These are phyloP conservation scores for Oxycera nigricornis DNA, from an alignment of 2,888 invertebrate genomes.

Conservation along the genomic window DNA sequence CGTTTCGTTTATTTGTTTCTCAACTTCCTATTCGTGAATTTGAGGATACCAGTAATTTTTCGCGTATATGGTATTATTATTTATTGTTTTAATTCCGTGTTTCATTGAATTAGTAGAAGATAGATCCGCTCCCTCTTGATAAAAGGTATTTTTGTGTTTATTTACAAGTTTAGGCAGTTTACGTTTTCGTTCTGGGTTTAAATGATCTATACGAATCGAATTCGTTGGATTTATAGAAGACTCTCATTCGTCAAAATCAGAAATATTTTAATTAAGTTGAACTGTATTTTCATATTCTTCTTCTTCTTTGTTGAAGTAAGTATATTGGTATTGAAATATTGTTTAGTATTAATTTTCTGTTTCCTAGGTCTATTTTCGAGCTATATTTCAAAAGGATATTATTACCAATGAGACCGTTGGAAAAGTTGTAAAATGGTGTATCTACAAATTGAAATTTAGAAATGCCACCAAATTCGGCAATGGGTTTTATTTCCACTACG, in stretches of 20 bases:
- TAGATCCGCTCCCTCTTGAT: slow-evolving; percentile 2
- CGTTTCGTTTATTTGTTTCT: slow-evolving; percentile 22
- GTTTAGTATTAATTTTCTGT: background rate
- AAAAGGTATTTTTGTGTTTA: slow-evolving; percentile 12
- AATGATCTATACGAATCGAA: background rate
- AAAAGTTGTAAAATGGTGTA: background rate
- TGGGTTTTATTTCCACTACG: background rate
- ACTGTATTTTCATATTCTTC: background rate
- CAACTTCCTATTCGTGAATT: slow-evolving; percentile 2
- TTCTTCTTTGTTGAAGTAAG: background rate
- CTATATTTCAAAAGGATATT: too few relatives aligned
- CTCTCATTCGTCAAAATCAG: background rate
- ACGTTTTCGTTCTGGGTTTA: slow-evolving; percentile 1
- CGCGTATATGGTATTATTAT: background rate
- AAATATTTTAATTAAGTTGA: background rate
- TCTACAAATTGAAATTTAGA: slow-evolving; percentile 8
- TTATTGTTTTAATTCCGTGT: slow-evolving; percentile 9
- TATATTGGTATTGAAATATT: background rate
- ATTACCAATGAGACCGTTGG: slow-evolving; percentile 18
- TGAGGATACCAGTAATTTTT: slow-evolving; percentile 27
- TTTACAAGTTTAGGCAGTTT: background rate
- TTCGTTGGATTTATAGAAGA: background rate
- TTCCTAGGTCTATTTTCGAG: background rate
- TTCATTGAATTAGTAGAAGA: background rate
- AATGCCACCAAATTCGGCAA: background rate